phyloP scores from a whole-genome alignment of 2,888 invertebrate species.

The Suillia variegata region DNA sequence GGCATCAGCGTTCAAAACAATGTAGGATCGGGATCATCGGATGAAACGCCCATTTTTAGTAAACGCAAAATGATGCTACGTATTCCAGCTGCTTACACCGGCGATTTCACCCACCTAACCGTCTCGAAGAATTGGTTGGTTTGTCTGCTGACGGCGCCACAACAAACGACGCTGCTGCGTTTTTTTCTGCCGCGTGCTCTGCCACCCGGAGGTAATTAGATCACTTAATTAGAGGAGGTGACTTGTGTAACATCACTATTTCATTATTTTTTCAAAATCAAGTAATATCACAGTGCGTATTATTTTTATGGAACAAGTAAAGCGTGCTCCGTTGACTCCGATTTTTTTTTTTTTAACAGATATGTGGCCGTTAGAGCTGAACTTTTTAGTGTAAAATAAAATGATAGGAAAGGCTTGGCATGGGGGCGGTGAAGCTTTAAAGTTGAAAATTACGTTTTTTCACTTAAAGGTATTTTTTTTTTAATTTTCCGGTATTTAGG shows the following conservation, averaged over 20 bases:
- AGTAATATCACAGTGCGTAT: no score
- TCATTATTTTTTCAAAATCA: background rate
- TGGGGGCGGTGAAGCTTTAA: no score
- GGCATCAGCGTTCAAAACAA: constrained; percentile 27
- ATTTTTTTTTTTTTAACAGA: no score
- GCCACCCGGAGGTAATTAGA: constrained; percentile 75
- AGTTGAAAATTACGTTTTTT: no score
- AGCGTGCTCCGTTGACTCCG: no score
- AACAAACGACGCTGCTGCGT: constrained; percentile 70
- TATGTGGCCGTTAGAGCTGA: no score
- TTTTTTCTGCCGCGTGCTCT: constrained; percentile 82
- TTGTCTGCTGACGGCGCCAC: constrained; percentile 74
- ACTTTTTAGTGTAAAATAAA: no score
- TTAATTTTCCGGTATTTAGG: no score
- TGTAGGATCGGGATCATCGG: constrained; percentile 36
- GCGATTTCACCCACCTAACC: constrained; percentile 76
- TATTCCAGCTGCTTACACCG: constrained; percentile 67
- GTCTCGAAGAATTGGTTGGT: constrained; percentile 84
- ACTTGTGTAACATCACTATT: background rate
- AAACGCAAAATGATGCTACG: constrained; percentile 82
- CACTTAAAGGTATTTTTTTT: no score
- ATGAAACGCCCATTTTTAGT: constrained; percentile 84
- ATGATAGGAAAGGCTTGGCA: no score
- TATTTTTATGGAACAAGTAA: no score
- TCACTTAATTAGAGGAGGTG: no score